These are phyloP conservation scores for Tiliacea aurago DNA, from an alignment of 2,888 invertebrate species.

Conservation along the genomic window DNA sequence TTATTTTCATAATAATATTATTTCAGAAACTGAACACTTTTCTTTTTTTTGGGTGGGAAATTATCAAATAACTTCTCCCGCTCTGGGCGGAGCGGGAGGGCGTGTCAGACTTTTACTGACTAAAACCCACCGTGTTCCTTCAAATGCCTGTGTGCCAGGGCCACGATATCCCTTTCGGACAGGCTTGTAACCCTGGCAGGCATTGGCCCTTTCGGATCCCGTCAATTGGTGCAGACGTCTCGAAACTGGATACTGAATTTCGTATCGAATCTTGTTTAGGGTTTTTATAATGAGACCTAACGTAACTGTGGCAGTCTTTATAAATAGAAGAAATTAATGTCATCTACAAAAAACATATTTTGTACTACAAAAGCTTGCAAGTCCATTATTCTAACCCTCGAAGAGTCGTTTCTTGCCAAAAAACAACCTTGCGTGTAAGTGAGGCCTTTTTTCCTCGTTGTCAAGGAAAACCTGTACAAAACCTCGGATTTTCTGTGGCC, in stretches of 20 bases:
- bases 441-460: constrained; percentile 43
- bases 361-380: constrained; percentile 27
- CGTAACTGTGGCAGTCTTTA: background rate
- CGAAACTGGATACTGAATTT: constrained; percentile 24
- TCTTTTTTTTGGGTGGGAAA: no score
- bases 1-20: constrained; percentile 20
- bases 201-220: no score
- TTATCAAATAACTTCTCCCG: no score
- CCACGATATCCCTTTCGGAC: no score
- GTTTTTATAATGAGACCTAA: background rate
- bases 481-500: constrained; percentile 20
- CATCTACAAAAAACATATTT: background rate
- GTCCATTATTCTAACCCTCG: constrained; percentile 42
- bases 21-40: constrained; percentile 7
- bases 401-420: constrained; percentile 26
- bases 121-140: no score
- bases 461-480: constrained; percentile 55
- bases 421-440: constrained; percentile 32
- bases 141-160: no score
- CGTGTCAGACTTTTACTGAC: no score
- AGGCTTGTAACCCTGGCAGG: no score
- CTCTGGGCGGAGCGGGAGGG: no score
- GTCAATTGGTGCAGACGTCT: no score
- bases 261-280: background rate
- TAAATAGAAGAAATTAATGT: background rate